Conservation (phyloP, 2,797 vertebrate species). For the Setipinna tenuifilis region DNA sequence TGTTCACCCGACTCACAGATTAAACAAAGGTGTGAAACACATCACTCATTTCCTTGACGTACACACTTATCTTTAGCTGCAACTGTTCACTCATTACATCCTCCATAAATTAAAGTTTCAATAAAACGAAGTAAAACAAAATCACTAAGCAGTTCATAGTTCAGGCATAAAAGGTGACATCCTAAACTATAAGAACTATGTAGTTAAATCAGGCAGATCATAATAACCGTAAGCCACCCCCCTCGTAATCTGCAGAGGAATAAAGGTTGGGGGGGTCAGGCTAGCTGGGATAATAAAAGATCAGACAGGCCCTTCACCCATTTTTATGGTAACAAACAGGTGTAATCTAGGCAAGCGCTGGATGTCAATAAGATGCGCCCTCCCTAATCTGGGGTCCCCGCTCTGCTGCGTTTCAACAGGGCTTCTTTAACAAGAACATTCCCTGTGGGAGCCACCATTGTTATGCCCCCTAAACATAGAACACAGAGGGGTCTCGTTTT, state of each 20-base stretch:
- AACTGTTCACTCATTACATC: neutral
- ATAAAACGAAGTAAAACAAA: neutral
- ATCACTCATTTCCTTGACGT: neutral
- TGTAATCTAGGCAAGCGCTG: constrained; percentile 10
- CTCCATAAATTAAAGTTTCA: neutral
- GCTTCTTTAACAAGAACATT: constrained; percentile 14
- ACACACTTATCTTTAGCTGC: neutral
- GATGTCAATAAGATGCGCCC: constrained; percentile 5
- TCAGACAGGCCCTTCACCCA: neutral
- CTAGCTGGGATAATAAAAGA: neutral
- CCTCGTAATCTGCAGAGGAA: neutral
- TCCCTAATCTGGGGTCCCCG: neutral
- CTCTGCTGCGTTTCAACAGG: constrained; percentile 1
- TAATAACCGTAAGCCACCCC: neutral
- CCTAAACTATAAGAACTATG: neutral
- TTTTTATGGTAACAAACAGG: constrained; percentile 16
- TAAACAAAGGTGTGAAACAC: constrained; percentile 1
- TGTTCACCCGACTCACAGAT: neutral
- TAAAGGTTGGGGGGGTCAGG: neutral
- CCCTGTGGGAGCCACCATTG: constrained; percentile 16
- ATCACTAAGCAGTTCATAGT: neutral
- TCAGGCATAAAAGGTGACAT: neutral
- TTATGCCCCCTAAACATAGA: constrained; percentile 17
- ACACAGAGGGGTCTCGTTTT: constrained; percentile 22
- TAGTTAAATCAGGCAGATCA: neutral